A percentile compares a stretch with the other conserved stretches of the same genome.
Evolutionary conservation across 2,888 invertebrate genomes (phyloP).

Genomic region (Hirtodrosophila confusa): DNA sequence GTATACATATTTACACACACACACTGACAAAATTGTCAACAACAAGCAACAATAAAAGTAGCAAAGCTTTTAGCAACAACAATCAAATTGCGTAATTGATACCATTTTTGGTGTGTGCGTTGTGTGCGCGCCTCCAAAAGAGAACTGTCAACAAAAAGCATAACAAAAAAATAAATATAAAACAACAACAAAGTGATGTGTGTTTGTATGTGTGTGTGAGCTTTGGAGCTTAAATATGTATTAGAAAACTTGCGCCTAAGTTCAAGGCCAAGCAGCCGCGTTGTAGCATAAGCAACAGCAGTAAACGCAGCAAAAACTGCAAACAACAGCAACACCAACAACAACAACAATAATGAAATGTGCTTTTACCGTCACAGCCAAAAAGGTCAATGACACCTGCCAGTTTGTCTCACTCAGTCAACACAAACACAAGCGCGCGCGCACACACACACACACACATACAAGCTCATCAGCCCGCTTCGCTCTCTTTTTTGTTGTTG

Average conservation of each 20-base stretch:
- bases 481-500: conserved; percentile 38
- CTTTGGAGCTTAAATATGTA: conserved; percentile 54
- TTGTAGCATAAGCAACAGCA: conserved; percentile 47
- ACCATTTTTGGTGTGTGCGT: conserved; percentile 62
- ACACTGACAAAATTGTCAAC: conserved; percentile 20
- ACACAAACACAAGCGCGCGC: conserved; percentile 32
- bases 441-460: conserved; percentile 24
- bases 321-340: conserved; percentile 41
- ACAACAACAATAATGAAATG: conserved; percentile 33
- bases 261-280: conserved; percentile 71
- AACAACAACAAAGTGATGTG: conserved; percentile 25
- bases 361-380: conserved; percentile 65
- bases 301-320: conserved; percentile 59
- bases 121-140: conserved; percentile 41
- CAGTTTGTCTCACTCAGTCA: conserved; percentile 68
- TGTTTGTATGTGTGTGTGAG: conserved; percentile 27
- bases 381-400: conserved; percentile 79
- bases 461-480: conserved; percentile 59
- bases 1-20: conserved; percentile 2
- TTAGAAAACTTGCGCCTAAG: conserved; percentile 71
- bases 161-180: conserved; percentile 12
- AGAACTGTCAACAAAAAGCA: conserved; percentile 51
- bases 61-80: conserved; percentile 38
- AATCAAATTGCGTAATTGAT: conserved; percentile 71
- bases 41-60: conserved; percentile 39